Conservation (phyloP, 1,140 invertebrate genomes). For the Scaptodrosophila lebanonensis region DNA sequence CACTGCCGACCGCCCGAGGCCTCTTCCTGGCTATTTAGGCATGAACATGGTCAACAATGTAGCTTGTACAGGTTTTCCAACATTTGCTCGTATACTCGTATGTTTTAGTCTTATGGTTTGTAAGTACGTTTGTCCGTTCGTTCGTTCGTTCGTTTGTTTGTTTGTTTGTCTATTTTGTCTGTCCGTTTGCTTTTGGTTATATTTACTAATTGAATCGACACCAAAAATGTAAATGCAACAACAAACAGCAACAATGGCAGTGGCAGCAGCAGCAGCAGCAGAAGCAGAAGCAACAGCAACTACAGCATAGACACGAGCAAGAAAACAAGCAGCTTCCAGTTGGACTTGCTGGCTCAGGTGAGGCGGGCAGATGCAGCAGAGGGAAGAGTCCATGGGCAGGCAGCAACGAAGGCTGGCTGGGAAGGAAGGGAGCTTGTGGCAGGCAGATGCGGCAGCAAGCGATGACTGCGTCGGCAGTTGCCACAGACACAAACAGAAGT, state of each 20-base stretch:
- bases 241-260: conserved; percentile 61
- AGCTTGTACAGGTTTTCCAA: conserved; percentile 65
- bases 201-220: conserved; percentile 77
- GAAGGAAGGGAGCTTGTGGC: neutral
- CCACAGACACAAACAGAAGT: conserved; percentile 35
- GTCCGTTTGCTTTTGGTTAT: conserved; percentile 75
- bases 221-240: conserved; percentile 76
- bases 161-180: conserved; percentile 36
- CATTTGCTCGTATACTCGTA: conserved; percentile 14
- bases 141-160: too few relatives aligned
- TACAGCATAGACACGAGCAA: conserved; percentile 15
- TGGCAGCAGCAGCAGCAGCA: conserved; percentile 3
- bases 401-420: neutral
- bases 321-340: conserved; percentile 48
- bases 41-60: conserved; percentile 74
- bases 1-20: conserved; percentile 43
- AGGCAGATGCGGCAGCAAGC: too few relatives aligned
- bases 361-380: conserved; percentile 42
- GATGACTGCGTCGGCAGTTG: neutral
- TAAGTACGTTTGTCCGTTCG: neutral
- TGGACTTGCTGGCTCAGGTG: conserved; percentile 28
- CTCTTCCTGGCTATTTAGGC: conserved; percentile 62
- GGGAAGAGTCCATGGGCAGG: too few relatives aligned
- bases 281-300: conserved; percentile 13
- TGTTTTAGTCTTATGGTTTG: neutral